phyloP scores from a whole-genome alignment of 2,797 vertebrate genomes.

The Columba guinea region DNA sequence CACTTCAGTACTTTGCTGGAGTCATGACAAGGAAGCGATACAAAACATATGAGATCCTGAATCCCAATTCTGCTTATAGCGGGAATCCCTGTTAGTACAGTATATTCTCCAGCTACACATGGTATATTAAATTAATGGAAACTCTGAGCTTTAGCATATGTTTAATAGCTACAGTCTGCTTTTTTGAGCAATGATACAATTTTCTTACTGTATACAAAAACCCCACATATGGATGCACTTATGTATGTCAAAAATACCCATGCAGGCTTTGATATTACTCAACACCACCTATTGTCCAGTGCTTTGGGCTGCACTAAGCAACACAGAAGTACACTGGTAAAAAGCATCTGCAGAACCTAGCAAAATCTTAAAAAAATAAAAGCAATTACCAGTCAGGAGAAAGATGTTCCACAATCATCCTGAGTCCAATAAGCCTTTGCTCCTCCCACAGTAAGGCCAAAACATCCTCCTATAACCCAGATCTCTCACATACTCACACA shows the following conservation, averaged over 20 bases:
- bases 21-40: constrained; percentile 19
- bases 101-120: background rate
- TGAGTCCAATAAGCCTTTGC: background rate
- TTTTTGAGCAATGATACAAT: background rate
- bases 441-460: background rate
- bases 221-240: background rate
- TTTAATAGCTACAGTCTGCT: constrained; percentile 29
- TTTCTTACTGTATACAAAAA: background rate
- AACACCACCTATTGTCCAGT: background rate
- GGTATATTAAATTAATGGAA: constrained; percentile 45
- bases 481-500: background rate
- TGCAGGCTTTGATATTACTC: background rate
- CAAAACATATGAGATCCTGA: background rate
- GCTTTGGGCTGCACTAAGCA: background rate
- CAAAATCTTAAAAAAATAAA: background rate
- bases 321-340: background rate
- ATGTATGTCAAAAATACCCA: background rate
- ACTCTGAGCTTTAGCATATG: constrained; percentile 26
- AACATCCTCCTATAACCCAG: background rate
- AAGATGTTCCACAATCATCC: background rate
- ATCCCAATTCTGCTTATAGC: background rate
- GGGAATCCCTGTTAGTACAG: background rate
- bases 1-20: background rate
- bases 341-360: background rate
- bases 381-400: background rate